A percentile compares a stretch with the other conserved stretches of the same genome.
Evolutionary conservation across 2,797 vertebrate species (phyloP).

Genomic region (Pagetopsis macropterus): DNA sequence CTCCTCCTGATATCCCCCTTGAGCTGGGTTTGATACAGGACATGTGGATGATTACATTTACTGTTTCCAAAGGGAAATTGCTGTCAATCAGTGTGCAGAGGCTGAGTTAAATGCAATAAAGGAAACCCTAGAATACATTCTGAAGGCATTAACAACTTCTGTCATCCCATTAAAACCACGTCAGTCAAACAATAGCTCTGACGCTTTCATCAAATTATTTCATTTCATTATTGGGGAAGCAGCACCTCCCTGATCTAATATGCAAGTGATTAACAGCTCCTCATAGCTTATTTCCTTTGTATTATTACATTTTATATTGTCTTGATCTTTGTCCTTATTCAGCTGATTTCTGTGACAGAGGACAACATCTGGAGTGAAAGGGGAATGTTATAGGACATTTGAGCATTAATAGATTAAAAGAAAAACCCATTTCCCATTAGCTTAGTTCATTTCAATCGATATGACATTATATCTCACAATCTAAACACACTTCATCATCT

Average conservation of each 20-base stretch:
- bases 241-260: constrained; percentile 3
- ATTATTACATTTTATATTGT: too few species aligned
- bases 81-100: neutral
- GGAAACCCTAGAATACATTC: neutral
- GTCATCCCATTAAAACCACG: neutral
- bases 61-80: constrained; percentile 9
- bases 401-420: neutral
- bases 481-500: neutral
- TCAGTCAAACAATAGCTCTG: neutral
- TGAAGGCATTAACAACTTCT: neutral
- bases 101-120: neutral
- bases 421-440: neutral
- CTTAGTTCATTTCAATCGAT: neutral
- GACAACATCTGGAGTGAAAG: neutral
- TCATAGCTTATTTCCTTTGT: neutral
- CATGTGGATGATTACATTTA: neutral
- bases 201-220: constrained; percentile 9
- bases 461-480: neutral
- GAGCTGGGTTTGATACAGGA: constrained; percentile 5
- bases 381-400: neutral
- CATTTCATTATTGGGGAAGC: neutral
- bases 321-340: neutral
- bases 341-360: neutral
- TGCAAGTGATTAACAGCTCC: constrained; percentile 9
- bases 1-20: neutral